These are phyloP conservation scores for Oreonectes daqikongensis DNA, from an alignment of 2,797 vertebrate species.

Conservation along the genomic window DNA sequence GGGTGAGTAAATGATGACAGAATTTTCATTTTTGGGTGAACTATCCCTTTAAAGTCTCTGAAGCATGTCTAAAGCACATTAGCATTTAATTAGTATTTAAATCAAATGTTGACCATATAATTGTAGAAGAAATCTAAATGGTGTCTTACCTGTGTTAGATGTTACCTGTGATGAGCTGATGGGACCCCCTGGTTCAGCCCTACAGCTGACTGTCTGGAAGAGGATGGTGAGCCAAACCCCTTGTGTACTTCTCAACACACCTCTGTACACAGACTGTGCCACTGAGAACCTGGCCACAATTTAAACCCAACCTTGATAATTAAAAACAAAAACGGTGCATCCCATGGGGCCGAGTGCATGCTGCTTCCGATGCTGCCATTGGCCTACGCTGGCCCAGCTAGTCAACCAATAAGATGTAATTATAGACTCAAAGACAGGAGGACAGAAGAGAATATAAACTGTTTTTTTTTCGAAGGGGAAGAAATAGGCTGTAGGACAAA, in stretches of 20 bases:
- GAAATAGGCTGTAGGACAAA: slow-evolving; percentile 17
- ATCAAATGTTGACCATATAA: not conserved
- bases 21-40: too few relatives aligned
- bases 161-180: slow-evolving; percentile 11
- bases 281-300: slow-evolving; percentile 40
- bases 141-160: slow-evolving; percentile 54
- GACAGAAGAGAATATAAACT: slow-evolving; percentile 9
- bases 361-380: slow-evolving; percentile 54
- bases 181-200: slow-evolving; percentile 35
- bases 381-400: slow-evolving; percentile 42
- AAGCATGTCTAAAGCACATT: not conserved
- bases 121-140: not conserved
- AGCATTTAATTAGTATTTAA: not conserved
- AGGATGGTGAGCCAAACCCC: slow-evolving; percentile 27
- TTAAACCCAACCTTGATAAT: slow-evolving; percentile 63
- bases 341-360: slow-evolving; percentile 42
- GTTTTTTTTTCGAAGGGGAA: not conserved
- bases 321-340: slow-evolving; percentile 58
- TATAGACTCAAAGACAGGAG: slow-evolving; percentile 41
- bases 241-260: slow-evolving; percentile 43
- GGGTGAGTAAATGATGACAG: too few relatives aligned
- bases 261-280: slow-evolving; percentile 41
- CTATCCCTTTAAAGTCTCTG: too few relatives aligned
- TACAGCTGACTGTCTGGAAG: slow-evolving; percentile 24
- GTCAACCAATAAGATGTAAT: slow-evolving; percentile 59